A percentile compares a stretch with the other conserved stretches of the same genome.
These are phyloP conservation scores for Allygus modestus DNA, from an alignment of 2,888 invertebrate species.

Conservation along the genomic window DNA sequence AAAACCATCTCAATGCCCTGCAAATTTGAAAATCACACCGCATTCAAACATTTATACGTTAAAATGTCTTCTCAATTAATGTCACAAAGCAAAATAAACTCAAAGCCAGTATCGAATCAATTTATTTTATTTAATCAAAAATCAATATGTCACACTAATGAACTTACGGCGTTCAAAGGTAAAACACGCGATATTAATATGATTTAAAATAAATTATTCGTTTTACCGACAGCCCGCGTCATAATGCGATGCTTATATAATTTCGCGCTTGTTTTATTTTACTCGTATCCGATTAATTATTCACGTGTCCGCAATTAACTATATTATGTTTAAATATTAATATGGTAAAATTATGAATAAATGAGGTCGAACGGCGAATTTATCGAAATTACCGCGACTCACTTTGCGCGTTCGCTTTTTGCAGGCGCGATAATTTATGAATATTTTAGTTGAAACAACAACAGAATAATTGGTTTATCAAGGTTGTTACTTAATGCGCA, in stretches of 20 bases:
- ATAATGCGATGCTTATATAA: conserved; percentile 45
- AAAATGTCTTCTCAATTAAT: conserved; percentile 7
- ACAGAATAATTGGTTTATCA: conserved; percentile 55
- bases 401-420: conserved; percentile 44
- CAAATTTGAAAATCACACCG: not conserved
- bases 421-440: conserved; percentile 51
- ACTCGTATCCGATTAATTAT: conserved; percentile 47
- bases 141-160: conserved; percentile 52
- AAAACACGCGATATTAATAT: conserved; percentile 46
- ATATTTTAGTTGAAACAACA: conserved; percentile 55
- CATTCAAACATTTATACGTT: not conserved
- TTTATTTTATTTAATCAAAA: conserved; percentile 46
- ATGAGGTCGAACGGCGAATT: conserved; percentile 25
- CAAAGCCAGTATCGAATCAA: not conserved
- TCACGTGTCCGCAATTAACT: conserved; percentile 51
- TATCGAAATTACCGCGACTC: conserved; percentile 21
- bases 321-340: conserved; percentile 54
- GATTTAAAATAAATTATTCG: conserved; percentile 58
- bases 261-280: conserved; percentile 44
- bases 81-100: conserved; percentile 1
- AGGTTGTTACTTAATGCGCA: conserved; percentile 37
- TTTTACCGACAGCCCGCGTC: conserved; percentile 35
- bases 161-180: conserved; percentile 34
- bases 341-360: conserved; percentile 41
- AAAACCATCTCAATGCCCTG: no score